Conservation (phyloP, 2,113 vertebrate genomes). For the Andinoacara biseriatus region DNA sequence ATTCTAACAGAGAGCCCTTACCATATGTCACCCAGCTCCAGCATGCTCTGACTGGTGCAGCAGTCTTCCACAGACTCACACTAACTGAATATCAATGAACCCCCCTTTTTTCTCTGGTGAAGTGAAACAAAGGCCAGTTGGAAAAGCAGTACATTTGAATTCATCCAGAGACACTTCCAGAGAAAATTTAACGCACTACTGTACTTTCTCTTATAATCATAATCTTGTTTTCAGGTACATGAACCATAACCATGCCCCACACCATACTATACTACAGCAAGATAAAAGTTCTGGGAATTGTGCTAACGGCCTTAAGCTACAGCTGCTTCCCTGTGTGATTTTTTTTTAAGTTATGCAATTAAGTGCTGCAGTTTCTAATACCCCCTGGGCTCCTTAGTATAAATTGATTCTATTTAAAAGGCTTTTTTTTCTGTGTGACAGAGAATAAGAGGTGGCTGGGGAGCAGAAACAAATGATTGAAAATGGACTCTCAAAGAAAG, state of each 20-base stretch:
- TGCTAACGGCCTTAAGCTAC: conserved; percentile 56
- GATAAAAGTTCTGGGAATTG: conserved; percentile 65
- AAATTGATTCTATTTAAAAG: conserved; percentile 75
- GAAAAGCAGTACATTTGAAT: conserved; percentile 51
- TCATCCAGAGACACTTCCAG: conserved; percentile 24
- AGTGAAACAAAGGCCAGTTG: conserved; percentile 50
- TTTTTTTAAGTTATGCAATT: conserved; percentile 58
- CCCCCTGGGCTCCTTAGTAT: conserved; percentile 65
- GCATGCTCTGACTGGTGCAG: conserved; percentile 34
- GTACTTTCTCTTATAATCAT: neutral
- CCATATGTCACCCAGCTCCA: conserved; percentile 45
- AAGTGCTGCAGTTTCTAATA: conserved; percentile 68
- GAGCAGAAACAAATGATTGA: conserved; percentile 36
- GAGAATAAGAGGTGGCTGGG: conserved; percentile 45
- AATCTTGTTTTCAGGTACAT: conserved; percentile 35
- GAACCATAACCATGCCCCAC: conserved; percentile 22
- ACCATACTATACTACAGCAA: conserved; percentile 16
- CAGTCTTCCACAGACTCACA: conserved; percentile 25
- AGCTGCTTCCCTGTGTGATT: conserved; percentile 24
- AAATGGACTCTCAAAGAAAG: conserved; percentile 60
- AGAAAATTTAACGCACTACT: conserved; percentile 5
- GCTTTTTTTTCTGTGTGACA: conserved; percentile 42
- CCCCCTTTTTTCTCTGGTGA: conserved; percentile 42
- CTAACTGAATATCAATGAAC: conserved; percentile 70
- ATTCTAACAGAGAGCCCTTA: conserved; percentile 43